Evolutionary conservation across 2,888 invertebrate genomes (phyloP).

Genomic region (Drosophila incognita): DNA sequence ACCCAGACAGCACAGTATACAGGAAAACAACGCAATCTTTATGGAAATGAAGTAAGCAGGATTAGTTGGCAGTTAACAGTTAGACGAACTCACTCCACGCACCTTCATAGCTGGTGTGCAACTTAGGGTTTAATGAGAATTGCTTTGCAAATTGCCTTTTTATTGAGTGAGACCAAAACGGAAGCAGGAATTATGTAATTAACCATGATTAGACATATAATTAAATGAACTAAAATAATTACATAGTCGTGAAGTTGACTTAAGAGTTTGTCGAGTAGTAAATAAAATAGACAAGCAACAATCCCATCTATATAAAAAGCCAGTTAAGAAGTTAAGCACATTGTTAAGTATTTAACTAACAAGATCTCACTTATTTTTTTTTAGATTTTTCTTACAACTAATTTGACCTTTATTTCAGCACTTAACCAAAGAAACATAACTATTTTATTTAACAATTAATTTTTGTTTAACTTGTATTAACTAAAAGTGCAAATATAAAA

Average conservation of each 20-base stretch:
- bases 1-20: slow-evolving; percentile 34
- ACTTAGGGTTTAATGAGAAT: slow-evolving; percentile 19
- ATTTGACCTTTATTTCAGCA: background rate
- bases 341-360: background rate
- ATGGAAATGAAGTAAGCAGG: background rate
- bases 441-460: background rate
- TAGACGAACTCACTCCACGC: slow-evolving; percentile 1
- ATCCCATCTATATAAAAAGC: background rate
- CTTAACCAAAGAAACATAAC: background rate
- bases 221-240: slow-evolving; percentile 45
- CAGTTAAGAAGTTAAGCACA: background rate
- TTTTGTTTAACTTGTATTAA: background rate
- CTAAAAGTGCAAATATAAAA: background rate
- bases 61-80: background rate
- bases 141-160: slow-evolving; percentile 34
- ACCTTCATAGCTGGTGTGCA: slow-evolving; percentile 62
- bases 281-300: background rate
- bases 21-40: slow-evolving; percentile 30
- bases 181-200: slow-evolving; percentile 58
- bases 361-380: background rate
- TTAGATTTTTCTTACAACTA: background rate
- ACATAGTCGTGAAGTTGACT: background rate
- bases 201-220: slow-evolving; percentile 45
- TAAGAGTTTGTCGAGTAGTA: background rate
- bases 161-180: slow-evolving; percentile 53